phyloP scores from a whole-genome alignment of 2,113 vertebrate species.

The Channa argus region DNA sequence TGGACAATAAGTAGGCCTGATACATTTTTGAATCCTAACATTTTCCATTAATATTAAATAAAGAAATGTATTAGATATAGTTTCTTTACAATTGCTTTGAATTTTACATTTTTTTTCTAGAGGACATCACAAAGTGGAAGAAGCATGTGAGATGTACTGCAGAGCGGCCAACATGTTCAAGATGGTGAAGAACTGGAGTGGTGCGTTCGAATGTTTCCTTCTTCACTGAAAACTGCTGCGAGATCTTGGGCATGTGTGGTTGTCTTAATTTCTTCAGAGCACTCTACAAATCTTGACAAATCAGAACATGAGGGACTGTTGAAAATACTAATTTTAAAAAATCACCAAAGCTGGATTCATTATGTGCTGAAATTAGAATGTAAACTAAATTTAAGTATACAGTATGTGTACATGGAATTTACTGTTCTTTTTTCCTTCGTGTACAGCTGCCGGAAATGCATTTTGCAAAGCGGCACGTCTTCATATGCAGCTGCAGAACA shows the following conservation, averaged over 20 bases:
- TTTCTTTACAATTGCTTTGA: neutral
- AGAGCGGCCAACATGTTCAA: constrained; percentile 99
- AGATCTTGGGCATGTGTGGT: no score
- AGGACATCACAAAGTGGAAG: constrained; percentile 94
- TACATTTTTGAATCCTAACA: no score
- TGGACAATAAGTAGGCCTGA: neutral
- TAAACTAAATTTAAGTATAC: constrained; percentile 15
- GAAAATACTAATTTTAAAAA: no score
- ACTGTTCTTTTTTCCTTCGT: constrained; percentile 3
- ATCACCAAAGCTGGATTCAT: no score
- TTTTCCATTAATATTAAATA: no score
- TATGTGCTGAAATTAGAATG: constrained; percentile 1
- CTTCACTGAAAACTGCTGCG: no score
- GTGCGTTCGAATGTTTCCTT: constrained; percentile 76
- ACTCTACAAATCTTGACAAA: no score
- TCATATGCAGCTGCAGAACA: constrained; percentile 98
- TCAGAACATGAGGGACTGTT: no score
- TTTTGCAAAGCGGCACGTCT: constrained; percentile 96
- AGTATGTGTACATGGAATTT: neutral
- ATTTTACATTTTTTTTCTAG: constrained; percentile 73
- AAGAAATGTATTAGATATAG: neutral
- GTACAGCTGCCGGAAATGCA: constrained; percentile 90
- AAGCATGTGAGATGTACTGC: constrained; percentile 98
- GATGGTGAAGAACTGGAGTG: constrained; percentile 98
- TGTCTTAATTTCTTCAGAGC: no score